Percentiles rank a stretch among this genome's conserved stretches.
phyloP scores from a whole-genome alignment of 2,888 invertebrate genomes.

The Caradrina kadenii region DNA sequence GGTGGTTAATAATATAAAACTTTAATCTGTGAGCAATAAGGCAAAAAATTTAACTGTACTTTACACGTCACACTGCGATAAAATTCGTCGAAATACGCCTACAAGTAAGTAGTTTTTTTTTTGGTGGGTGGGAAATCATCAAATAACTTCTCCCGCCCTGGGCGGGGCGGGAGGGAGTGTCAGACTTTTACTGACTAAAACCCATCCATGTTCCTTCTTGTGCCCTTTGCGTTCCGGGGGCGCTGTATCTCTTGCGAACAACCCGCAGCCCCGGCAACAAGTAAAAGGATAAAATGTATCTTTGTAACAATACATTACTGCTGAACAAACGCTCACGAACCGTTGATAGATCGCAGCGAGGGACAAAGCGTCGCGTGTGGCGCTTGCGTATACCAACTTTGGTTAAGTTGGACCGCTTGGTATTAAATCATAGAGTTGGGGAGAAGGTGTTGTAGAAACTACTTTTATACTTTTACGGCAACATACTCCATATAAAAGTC shows the following conservation, averaged over 20 bases:
- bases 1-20: too few relatives aligned
- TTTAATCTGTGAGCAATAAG: background rate
- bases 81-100: background rate
- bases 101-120: too few relatives aligned
- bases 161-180: too few relatives aligned
- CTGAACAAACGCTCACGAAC: slow-evolving; percentile 31
- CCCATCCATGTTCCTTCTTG: too few relatives aligned
- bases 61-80: background rate
- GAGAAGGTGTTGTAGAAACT: background rate
- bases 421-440: slow-evolving; percentile 8
- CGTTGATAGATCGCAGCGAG: slow-evolving; percentile 44
- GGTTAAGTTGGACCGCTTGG: slow-evolving; percentile 35
- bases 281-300: background rate
- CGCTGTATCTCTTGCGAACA: too few relatives aligned
- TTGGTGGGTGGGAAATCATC: too few relatives aligned
- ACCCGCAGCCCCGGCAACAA: too few relatives aligned
- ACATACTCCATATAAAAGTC: too few relatives aligned
- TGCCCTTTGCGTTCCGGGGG: too few relatives aligned
- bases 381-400: slow-evolving; percentile 47
- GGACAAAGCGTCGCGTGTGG: slow-evolving; percentile 60
- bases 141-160: too few relatives aligned
- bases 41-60: background rate
- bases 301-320: slow-evolving; percentile 16
- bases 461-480: too few relatives aligned
- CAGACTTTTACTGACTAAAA: too few relatives aligned